Evolutionary conservation across 2,797 vertebrate genomes (phyloP).

Genomic region (Glyptemys insculpta): DNA sequence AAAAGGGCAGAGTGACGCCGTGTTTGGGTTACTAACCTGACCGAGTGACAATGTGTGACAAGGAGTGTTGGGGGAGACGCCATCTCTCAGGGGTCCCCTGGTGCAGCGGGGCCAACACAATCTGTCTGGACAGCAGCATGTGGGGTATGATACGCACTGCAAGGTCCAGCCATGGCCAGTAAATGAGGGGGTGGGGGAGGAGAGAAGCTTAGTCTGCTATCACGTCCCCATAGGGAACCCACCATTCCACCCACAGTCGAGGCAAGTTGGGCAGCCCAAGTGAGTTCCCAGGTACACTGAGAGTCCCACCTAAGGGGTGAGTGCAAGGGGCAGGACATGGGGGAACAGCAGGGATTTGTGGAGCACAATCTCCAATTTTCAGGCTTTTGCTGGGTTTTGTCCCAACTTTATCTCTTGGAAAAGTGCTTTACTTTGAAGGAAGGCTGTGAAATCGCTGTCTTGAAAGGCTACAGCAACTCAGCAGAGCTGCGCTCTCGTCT

Average conservation of each 20-base stretch:
- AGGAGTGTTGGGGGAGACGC: not conserved
- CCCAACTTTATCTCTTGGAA: not conserved
- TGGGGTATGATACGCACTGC: not conserved
- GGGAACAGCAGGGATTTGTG: not conserved
- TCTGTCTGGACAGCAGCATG: rapidly evolving
- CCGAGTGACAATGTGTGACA: not conserved
- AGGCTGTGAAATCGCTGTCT: not conserved
- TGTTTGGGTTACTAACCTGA: not conserved
- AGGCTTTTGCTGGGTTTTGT: rapidly evolving
- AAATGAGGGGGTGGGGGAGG: not conserved
- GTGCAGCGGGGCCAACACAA: not conserved
- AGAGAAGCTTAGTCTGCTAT: not conserved
- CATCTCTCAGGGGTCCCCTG: not conserved
- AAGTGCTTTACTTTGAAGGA: slow-evolving; percentile 27
- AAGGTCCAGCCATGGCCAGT: not conserved
- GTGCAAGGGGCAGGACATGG: not conserved
- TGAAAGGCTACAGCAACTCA: slow-evolving; percentile 47
- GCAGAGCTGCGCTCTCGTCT: rapidly evolving
- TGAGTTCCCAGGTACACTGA: not conserved
- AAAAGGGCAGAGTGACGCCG: not conserved
- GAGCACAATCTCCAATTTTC: rapidly evolving
- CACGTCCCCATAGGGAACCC: not conserved
- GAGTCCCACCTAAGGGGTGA: not conserved
- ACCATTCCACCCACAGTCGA: rapidly evolving
- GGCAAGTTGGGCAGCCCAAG: not conserved